A percentile compares a stretch with the other conserved stretches of the same genome.
These are phyloP conservation scores for Takifugu bimaculatus DNA, from an alignment of 2,113 vertebrate genomes.

Conservation along the genomic window DNA sequence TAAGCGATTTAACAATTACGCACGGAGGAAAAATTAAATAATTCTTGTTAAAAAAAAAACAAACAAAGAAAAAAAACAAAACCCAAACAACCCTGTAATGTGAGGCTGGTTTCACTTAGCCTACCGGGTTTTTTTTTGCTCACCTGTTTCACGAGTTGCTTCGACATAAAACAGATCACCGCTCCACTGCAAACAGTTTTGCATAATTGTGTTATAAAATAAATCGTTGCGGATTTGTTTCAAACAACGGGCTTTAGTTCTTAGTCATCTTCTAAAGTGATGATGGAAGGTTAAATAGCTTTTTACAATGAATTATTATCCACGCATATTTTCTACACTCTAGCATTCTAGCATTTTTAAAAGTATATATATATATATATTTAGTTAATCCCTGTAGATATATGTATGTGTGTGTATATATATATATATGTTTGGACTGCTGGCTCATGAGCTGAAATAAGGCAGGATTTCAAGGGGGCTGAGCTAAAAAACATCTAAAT, in stretches of 20 bases:
- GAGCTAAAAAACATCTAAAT: conserved; percentile 33
- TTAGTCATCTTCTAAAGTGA: neutral
- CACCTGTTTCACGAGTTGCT: conserved; percentile 33
- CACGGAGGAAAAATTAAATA: neutral
- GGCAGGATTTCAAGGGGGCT: conserved; percentile 47
- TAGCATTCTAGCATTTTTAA: too few species aligned
- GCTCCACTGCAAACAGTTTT: neutral
- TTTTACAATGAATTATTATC: too few species aligned
- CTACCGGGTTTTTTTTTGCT: neutral
- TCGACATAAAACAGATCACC: conserved; percentile 19
- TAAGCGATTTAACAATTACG: too few species aligned
- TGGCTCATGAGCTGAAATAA: conserved; percentile 35
- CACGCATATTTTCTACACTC: too few species aligned
- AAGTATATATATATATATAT: too few species aligned
- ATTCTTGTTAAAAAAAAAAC: neutral
- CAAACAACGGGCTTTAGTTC: neutral
- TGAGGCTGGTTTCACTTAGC: neutral
- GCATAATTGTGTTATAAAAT: neutral
- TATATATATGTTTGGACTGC: neutral
- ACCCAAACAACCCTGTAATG: neutral
- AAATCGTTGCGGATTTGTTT: neutral
- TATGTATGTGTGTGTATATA: too few species aligned
- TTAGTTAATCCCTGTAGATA: too few species aligned
- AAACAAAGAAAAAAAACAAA: too few species aligned
- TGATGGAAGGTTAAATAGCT: too few species aligned